Conservation (phyloP, 2,797 vertebrate genomes). For the Zalophus californianus region DNA sequence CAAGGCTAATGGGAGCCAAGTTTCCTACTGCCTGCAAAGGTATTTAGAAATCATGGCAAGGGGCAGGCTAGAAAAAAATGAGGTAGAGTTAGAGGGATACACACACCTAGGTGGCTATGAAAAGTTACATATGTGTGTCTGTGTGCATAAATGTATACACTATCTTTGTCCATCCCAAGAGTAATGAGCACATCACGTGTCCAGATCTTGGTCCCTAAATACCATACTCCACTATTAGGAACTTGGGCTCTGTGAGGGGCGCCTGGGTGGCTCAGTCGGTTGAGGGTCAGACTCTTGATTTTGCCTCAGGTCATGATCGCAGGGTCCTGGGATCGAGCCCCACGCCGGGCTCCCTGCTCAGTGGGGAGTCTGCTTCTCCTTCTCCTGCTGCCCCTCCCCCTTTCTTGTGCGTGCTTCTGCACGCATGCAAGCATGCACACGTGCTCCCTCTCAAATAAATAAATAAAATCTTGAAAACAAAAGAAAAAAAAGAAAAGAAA, state of each 20-base stretch:
- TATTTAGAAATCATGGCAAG: neutral
- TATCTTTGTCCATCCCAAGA: neutral
- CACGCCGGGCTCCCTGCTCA: too few species aligned
- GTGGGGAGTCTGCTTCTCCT: neutral
- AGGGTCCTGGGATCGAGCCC: neutral
- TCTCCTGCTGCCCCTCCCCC: neutral
- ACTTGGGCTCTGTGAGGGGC: neutral
- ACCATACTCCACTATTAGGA: neutral
- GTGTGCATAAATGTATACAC: neutral
- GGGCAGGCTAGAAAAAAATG: neutral
- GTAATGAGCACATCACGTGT: neutral
- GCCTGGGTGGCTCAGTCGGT: neutral
- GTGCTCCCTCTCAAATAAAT: neutral
- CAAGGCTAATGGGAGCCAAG: neutral
- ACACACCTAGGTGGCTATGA: neutral
- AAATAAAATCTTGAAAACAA: neutral
- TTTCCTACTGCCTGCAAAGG: slow-evolving; percentile 4
- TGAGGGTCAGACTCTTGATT: neutral
- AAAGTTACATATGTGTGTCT: neutral
- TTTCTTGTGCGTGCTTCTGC: too few species aligned
- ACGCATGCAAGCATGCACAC: too few species aligned
- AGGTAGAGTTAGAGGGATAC: neutral
- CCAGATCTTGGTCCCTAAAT: slow-evolving; percentile 34
- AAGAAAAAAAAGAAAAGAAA: neutral
- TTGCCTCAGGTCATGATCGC: neutral